Percentiles rank a stretch among this genome's conserved stretches.
Evolutionary conservation across 1,140 invertebrate species (phyloP).

Genomic region (Drosophila tristis): DNA sequence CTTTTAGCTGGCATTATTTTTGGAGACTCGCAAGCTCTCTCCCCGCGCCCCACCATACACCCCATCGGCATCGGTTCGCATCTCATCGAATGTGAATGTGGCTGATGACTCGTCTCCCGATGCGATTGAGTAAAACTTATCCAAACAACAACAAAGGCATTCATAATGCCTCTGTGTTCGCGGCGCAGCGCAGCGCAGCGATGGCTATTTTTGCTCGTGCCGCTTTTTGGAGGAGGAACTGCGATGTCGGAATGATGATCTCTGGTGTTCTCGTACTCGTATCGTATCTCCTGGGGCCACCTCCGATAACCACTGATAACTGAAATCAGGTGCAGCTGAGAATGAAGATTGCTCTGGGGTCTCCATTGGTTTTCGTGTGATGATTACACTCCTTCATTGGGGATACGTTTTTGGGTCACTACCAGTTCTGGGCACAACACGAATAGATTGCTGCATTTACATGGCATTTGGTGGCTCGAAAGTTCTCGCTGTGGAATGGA

Average conservation of each 20-base stretch:
- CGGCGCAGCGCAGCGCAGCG: constrained; percentile 12
- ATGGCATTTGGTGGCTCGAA: not conserved
- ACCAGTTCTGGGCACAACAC: constrained; percentile 5
- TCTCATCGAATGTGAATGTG: constrained; percentile 15
- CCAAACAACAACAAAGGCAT: constrained; percentile 51
- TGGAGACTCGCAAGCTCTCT: constrained; percentile 40
- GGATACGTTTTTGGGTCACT: constrained; percentile 31
- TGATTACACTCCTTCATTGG: constrained; percentile 16
- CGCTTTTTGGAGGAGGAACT: constrained; percentile 25
- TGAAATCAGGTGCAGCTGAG: constrained; percentile 33
- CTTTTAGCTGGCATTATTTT: constrained; percentile 38
- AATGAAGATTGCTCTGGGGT: constrained; percentile 21
- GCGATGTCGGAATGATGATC: constrained; percentile 37
- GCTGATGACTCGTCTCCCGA: constrained; percentile 35
- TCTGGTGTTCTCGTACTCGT: constrained; percentile 7
- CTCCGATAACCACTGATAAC: constrained; percentile 27
- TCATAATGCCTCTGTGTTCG: constrained; percentile 47
- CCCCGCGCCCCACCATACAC: not conserved
- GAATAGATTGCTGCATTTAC: constrained; percentile 20
- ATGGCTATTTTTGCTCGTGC: constrained; percentile 43
- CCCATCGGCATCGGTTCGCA: not conserved
- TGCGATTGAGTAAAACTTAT: constrained; percentile 54
- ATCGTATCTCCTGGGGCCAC: constrained; percentile 9
- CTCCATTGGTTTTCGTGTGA: constrained; percentile 12
- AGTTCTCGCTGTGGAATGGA: not conserved